Percentiles rank a stretch among this genome's conserved stretches.
These are phyloP conservation scores for Sycobia sp. DNA, from an alignment of 1,140 invertebrate genomes.

Conservation along the genomic window DNA sequence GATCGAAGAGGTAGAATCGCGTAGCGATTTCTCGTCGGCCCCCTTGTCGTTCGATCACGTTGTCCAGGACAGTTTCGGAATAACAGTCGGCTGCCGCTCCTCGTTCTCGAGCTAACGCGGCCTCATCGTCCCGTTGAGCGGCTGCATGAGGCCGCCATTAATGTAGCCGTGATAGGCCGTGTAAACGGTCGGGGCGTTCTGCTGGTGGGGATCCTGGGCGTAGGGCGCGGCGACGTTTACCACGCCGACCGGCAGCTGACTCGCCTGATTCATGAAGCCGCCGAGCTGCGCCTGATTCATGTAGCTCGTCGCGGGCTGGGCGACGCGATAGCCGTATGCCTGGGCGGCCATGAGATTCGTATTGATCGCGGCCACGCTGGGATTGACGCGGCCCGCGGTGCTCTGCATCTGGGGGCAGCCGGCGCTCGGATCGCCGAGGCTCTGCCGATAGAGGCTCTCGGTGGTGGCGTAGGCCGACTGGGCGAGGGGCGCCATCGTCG, in stretches of 20 bases:
- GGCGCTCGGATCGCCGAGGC: conserved; percentile 52
- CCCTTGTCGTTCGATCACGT: no score
- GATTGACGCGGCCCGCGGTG: conserved; percentile 65
- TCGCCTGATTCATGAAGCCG: conserved; percentile 77
- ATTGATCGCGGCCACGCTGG: conserved; percentile 77
- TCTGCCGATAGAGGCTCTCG: conserved; percentile 56
- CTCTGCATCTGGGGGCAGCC: conserved; percentile 67
- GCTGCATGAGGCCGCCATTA: conserved; percentile 70
- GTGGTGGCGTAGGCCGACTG: conserved; percentile 52
- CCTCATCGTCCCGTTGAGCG: conserved; percentile 75
- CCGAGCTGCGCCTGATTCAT: conserved; percentile 75
- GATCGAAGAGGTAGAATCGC: no score
- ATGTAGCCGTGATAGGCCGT: conserved; percentile 76
- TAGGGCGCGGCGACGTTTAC: conserved; percentile 70
- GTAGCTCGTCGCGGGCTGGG: conserved; percentile 69
- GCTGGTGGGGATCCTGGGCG: conserved; percentile 70
- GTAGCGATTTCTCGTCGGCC: no score
- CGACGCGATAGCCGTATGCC: conserved; percentile 69
- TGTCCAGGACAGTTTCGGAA: no score
- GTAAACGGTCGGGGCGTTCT: conserved; percentile 74
- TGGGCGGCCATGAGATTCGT: conserved; percentile 72
- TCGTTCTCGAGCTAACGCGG: conserved; percentile 60
- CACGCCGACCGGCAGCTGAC: conserved; percentile 71
- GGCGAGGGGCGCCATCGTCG: conserved; percentile 46
- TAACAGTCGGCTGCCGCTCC: no score